Evolutionary conservation across 2,888 invertebrate species (phyloP).

Genomic region (Blastobasis lacticolella): DNA sequence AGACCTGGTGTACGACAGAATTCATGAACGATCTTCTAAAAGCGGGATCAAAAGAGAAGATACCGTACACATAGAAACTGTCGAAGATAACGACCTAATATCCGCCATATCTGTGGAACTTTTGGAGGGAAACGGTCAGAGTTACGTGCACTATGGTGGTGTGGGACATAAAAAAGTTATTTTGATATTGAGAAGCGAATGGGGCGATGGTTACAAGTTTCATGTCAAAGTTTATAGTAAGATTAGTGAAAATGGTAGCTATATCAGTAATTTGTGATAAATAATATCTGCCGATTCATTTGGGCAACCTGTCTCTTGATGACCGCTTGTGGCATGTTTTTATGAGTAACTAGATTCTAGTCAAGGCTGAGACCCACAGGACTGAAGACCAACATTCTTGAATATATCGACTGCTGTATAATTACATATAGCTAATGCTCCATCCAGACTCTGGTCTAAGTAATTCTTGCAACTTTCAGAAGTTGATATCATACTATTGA

Average conservation of each 20-base stretch:
- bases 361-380: no score
- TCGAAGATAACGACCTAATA: conserved; percentile 3
- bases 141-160: conserved; percentile 6
- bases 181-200: conserved; percentile 2
- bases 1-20: conserved; percentile 6
- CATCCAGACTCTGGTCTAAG: no score
- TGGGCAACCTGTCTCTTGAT: no score
- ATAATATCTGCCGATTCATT: no score
- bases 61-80: conserved; percentile 2
- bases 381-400: no score
- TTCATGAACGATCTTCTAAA: background rate
- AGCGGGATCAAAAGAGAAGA: conserved; percentile 6
- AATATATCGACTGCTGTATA: no score
- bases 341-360: no score
- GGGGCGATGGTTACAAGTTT: conserved; percentile 2
- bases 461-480: no score
- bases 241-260: background rate
- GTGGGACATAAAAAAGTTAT: conserved; percentile 1
- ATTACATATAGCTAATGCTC: no score
- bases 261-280: no score
- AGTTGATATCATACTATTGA: no score
- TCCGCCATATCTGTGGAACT: conserved; percentile 9
- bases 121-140: conserved; percentile 4
- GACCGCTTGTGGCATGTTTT: no score
- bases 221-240: conserved; percentile 1